Base-by-base conservation (phyloP, 2,888 invertebrate genomes). In the Eueremaeus valkanovi region DNA sequence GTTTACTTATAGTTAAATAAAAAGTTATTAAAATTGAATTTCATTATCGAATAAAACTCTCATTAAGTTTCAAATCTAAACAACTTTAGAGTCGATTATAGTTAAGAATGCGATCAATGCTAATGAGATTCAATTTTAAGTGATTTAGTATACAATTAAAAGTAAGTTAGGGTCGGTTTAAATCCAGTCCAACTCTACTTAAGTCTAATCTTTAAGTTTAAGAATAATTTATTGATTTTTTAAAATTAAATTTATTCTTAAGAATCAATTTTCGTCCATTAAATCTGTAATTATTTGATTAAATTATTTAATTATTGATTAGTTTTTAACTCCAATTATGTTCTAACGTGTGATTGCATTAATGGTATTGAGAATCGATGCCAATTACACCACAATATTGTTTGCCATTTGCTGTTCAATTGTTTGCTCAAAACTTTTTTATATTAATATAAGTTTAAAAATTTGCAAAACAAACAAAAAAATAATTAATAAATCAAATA, bases 341-440 rank as follows among this genome's bases (percentile, higher is more conserved):
- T 63, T 31, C 63, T 63, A 33, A 63, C 16, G 63, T 63, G 33
- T 33, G 63, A 63, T 33, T 63, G 18, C 5, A 16, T 13, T 63
- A n/a, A 58, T 27, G 24, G 24, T n/a, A n/a, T n/a, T 55, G 13
- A 24, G 24, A 55, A 13, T 24, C 27, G 27, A 63, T 63, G 31
- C 36, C 31, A 63, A 33, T 33, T 33, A 3, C 29, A 63, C 3
- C 16, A 24, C 58, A 58, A 63, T 63, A 63, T 63, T 63, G 63
- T 63, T 63, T 63, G 63, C 63, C 63, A 63, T 63, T 63, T 63
- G 33, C 16, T 63, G 33, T 63, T 51, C 55, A 55, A 55, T 55
- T 55, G 27, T 55, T 63, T 63, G 63, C 63, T 63, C 63, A 63
- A 63, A 36, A 55, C 55, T 63, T 63, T 61, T 63, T 31, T n/a